Base-by-base conservation (phyloP, 2,888 invertebrate species). In the Drosophila cognata region DNA sequence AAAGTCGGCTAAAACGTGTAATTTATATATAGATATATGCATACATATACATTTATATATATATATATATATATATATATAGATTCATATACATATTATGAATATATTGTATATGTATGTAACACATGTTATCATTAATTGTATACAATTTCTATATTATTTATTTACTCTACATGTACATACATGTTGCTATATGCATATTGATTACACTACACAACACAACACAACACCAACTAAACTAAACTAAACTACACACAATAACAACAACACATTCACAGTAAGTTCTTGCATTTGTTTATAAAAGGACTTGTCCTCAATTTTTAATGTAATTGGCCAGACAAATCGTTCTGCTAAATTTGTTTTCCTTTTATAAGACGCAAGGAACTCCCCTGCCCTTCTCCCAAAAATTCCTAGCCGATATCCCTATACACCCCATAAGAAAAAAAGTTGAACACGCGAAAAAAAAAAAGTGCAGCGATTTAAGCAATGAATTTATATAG, bases 401-500 rank as follows among this genome's bases (percentile, higher is more conserved):
- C 10, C 28, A 18, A n/a, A 36, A 60, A 53, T 53, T 53, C 46
- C 57, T 16, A 21, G 10, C 38, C 41, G 28, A 36, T 31, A 38
- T 31, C 28, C 18, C 48, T 18, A 21, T 38, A 50, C n/a, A 46
- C 0, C 6, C 25, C 10, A 35, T 4, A 51, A 6, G 48, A 31
- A 33, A 10, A 29, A 51, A 52, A 72, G 71, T 36, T 28, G 11
- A 41, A 61, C 36, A 67, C 48, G 50, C 63, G 36, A 59, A 36
- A 41, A 36, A 48, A 62, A 70, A 77, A 56, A 62, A 74, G 74
- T 82, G 82, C 88, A 84, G 89, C 88, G 88, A 89, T 77, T 84
- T 74, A 87, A 84, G 77, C 84, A 84, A 86, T 89, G 89, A 88
- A 86, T 85, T 88, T 88, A 89, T 82, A 81, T 82, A 81, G 82